These are phyloP conservation scores for Pteruthius melanotis DNA, from an alignment of 2,113 vertebrate species.

Conservation along the genomic window DNA sequence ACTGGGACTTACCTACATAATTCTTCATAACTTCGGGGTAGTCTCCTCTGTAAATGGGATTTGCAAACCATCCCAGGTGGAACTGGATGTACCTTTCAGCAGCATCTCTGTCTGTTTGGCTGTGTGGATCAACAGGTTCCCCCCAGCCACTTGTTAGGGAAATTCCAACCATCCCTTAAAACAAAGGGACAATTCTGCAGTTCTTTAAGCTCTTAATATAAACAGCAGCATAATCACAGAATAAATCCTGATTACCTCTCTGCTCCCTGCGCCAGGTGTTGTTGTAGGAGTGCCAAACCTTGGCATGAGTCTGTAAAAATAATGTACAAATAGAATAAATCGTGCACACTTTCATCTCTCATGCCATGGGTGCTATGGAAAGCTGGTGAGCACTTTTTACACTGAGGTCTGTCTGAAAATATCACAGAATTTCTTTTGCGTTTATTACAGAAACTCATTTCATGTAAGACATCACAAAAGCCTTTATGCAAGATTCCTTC, in stretches of 20 bases:
- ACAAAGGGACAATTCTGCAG: background rate
- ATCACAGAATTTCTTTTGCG: background rate
- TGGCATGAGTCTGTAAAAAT: conserved; percentile 81
- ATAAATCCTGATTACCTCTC: conserved; percentile 73
- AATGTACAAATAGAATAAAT: background rate
- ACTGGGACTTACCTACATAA: conserved; percentile 76
- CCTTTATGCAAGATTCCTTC: background rate
- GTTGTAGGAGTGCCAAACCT: conserved; percentile 90
- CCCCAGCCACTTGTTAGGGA: conserved; percentile 89
- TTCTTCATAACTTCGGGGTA: conserved; percentile 96
- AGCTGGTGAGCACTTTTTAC: background rate
- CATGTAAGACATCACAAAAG: background rate
- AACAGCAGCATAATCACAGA: background rate
- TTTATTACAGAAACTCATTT: background rate
- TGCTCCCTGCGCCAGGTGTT: conserved; percentile 83
- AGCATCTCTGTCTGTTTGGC: conserved; percentile 83
- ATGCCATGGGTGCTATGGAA: background rate
- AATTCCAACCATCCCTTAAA: conserved; percentile 87
- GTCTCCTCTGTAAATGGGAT: conserved; percentile 90
- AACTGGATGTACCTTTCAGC: conserved; percentile 92
- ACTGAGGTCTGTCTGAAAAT: background rate
- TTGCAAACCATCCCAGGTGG: conserved; percentile 93
- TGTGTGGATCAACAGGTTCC: conserved; percentile 86
- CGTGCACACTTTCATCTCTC: background rate
- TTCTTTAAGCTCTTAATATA: background rate